Conservation (phyloP, 1,140 invertebrate species). For the Drosophila malerkotliana region DNA sequence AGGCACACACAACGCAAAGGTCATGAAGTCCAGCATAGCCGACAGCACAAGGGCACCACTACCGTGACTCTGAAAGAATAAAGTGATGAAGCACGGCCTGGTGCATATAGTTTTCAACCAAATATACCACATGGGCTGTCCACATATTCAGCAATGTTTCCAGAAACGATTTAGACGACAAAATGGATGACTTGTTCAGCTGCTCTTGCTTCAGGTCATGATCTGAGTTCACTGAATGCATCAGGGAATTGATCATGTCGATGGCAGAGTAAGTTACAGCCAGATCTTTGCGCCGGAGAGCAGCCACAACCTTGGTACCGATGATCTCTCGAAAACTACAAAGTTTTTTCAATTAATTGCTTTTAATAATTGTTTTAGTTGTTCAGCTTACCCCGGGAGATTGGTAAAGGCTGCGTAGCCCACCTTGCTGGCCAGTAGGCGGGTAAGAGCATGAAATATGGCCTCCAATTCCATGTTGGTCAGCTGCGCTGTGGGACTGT, state of each 20-base stretch:
- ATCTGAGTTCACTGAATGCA: slow-evolving; percentile 99
- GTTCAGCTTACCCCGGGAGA: slow-evolving; percentile 89
- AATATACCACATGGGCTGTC: slow-evolving; percentile 95
- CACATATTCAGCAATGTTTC: slow-evolving; percentile 98
- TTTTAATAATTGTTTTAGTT: too few relatives aligned
- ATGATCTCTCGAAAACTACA: slow-evolving; percentile 96
- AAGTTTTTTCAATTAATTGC: slow-evolving; percentile 8
- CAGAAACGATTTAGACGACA: slow-evolving; percentile 96
- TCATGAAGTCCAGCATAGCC: slow-evolving; percentile 99
- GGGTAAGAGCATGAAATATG: slow-evolving; percentile 96
- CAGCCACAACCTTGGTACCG: slow-evolving; percentile 94
- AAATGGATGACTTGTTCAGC: slow-evolving; percentile 97
- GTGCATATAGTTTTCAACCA: neutral
- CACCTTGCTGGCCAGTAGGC: slow-evolving; percentile 98
- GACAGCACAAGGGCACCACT: slow-evolving; percentile 93
- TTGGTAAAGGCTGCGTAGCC: slow-evolving; percentile 98
- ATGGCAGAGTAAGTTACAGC: slow-evolving; percentile 97
- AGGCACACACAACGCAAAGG: slow-evolving; percentile 99
- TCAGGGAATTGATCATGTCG: slow-evolving; percentile 98
- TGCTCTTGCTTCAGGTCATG: slow-evolving; percentile 98
- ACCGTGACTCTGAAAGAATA: slow-evolving; percentile 88
- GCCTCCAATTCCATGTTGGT: slow-evolving; percentile 91
- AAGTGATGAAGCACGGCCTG: neutral
- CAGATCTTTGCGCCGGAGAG: slow-evolving; percentile 94
- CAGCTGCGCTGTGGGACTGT: slow-evolving; percentile 85